Percentiles rank a stretch among this genome's conserved stretches.
These are phyloP conservation scores for Rhynchonycteris naso DNA, from an alignment of 2,797 vertebrate species.

Conservation along the genomic window DNA sequence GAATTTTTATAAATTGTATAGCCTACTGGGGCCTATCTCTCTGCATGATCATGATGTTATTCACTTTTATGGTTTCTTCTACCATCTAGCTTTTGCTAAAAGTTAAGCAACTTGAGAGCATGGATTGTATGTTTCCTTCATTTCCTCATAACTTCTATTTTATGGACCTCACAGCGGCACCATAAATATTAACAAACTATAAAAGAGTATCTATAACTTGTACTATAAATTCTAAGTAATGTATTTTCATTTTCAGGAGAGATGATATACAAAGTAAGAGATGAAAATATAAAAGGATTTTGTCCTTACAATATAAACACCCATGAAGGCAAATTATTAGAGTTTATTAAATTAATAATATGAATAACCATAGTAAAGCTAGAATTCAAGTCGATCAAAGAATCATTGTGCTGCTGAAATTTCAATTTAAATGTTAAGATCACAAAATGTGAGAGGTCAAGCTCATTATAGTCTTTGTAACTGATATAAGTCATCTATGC, in stretches of 20 bases:
- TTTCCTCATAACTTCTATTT: constrained; percentile 41
- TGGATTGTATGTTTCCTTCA: neutral
- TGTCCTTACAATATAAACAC: neutral
- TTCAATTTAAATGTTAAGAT: constrained; percentile 65
- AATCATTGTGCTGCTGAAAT: constrained; percentile 28
- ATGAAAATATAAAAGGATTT: neutral
- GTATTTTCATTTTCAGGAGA: neutral
- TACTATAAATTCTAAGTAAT: constrained; percentile 42
- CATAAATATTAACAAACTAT: constrained; percentile 17
- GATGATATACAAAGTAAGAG: neutral
- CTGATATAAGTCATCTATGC: constrained; percentile 76
- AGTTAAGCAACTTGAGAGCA: constrained; percentile 36
- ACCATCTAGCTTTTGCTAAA: constrained; percentile 32
- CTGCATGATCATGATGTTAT: neutral
- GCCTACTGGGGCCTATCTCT: neutral
- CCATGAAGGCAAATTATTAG: neutral
- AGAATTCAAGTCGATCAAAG: constrained; percentile 66
- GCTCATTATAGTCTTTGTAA: constrained; percentile 69
- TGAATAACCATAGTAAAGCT: constrained; percentile 9
- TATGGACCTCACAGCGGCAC: neutral
- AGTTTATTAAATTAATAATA: constrained; percentile 34
- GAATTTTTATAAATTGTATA: neutral
- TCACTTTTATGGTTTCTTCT: neutral
- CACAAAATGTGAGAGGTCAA: constrained; percentile 74
- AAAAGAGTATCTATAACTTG: neutral